Percentiles rank a stretch among this genome's conserved stretches.
Conservation (phyloP, 2,113 vertebrate genomes). For the Pteronura brasiliensis region DNA sequence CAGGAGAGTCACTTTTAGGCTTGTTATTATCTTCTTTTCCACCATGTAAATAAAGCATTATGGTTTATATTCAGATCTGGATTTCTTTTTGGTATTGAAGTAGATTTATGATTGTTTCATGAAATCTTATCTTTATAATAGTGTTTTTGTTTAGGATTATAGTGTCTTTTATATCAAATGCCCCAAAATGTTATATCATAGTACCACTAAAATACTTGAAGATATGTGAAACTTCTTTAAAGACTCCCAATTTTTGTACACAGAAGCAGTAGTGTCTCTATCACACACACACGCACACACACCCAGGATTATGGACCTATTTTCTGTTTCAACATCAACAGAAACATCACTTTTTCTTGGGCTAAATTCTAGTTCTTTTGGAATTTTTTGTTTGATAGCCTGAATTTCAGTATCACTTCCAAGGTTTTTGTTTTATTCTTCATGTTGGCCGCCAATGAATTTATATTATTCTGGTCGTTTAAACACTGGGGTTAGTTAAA, state of each 20-base stretch:
- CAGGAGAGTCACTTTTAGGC: neutral
- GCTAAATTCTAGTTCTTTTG: neutral
- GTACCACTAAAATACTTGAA: neutral
- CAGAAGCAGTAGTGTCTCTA: neutral
- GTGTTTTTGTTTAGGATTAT: neutral
- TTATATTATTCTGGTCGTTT: neutral
- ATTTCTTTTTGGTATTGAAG: neutral
- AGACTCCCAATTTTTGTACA: neutral
- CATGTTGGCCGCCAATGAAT: neutral
- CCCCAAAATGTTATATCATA: neutral
- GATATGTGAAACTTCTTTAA: neutral
- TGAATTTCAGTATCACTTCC: neutral
- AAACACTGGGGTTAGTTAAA: neutral
- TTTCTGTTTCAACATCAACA: neutral
- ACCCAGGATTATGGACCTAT: neutral
- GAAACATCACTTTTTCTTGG: neutral
- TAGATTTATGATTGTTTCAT: neutral
- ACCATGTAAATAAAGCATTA: constrained; percentile 16
- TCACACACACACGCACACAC: neutral
- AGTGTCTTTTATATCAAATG: neutral
- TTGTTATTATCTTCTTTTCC: neutral
- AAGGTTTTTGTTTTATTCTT: constrained; percentile 32
- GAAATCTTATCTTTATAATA: neutral
- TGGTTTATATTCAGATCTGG: neutral
- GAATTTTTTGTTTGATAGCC: neutral